Evolutionary conservation across 2,888 invertebrate genomes (phyloP).

Genomic region (Mongoloraphidia duomilia): DNA sequence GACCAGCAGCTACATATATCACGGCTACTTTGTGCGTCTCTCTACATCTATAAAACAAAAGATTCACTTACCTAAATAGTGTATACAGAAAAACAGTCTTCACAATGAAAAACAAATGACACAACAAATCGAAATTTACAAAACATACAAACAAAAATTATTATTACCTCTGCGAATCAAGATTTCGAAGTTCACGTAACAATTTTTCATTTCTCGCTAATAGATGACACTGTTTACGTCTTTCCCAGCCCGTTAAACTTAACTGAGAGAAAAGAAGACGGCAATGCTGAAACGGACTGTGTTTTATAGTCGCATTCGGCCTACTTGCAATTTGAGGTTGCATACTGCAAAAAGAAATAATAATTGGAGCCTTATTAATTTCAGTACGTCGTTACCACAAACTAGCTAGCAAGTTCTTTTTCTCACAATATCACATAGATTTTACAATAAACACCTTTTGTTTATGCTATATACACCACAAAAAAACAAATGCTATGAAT

Average conservation of each 20-base stretch:
- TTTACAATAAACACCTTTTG: too few relatives aligned
- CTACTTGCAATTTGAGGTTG: conserved; percentile 1
- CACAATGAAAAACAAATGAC: too few relatives aligned
- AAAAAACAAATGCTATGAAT: too few relatives aligned
- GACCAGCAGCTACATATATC: conserved; percentile 94
- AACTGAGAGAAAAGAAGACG: conserved; percentile 82
- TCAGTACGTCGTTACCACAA: too few relatives aligned
- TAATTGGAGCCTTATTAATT: conserved; percentile 1
- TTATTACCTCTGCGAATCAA: conserved; percentile 65
- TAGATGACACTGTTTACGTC: conserved; percentile 69
- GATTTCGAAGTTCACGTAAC: conserved; percentile 76
- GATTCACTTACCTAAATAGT: neutral
- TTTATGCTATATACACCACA: too few relatives aligned
- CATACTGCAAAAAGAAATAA: neutral
- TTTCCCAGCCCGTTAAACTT: conserved; percentile 81
- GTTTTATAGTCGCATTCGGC: conserved; percentile 14
- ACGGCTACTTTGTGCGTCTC: conserved; percentile 96
- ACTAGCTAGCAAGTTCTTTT: too few relatives aligned
- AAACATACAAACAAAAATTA: too few relatives aligned
- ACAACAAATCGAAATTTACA: too few relatives aligned
- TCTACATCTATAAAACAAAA: conserved; percentile 45
- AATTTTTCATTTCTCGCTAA: conserved; percentile 79
- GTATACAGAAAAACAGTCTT: neutral
- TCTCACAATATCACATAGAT: too few relatives aligned
- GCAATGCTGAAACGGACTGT: conserved; percentile 62